Conservation (phyloP, 2,113 vertebrate species). For the Budorcas taxicolor region DNA sequence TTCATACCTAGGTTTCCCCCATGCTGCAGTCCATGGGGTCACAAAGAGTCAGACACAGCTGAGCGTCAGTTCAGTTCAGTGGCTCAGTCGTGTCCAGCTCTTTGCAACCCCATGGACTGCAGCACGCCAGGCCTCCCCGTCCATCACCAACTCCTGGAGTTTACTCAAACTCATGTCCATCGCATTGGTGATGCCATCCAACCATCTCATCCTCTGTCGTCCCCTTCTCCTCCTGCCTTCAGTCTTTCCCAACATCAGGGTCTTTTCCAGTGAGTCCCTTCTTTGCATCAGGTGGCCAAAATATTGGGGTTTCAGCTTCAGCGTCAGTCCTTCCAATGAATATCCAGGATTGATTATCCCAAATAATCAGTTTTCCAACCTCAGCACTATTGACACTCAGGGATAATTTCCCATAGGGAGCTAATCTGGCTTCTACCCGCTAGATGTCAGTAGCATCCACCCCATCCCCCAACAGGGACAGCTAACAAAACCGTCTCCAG, state of each 20-base stretch:
- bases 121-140: neutral
- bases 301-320: neutral
- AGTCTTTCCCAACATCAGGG: neutral
- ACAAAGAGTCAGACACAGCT: neutral
- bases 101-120: neutral
- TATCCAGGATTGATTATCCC: neutral
- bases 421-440: neutral
- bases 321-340: neutral
- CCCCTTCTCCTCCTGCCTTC: neutral
- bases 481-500: neutral
- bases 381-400: rapidly evolving
- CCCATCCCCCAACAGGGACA: neutral
- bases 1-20: neutral
- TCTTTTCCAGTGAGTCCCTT: neutral
- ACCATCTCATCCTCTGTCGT: neutral
- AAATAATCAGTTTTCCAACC: neutral
- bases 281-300: neutral
- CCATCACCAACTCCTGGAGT: neutral
- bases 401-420: neutral
- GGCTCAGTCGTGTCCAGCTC: neutral
- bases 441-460: neutral
- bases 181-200: neutral
- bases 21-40: neutral
- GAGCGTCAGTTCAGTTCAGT: neutral
- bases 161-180: neutral